A percentile compares a stretch with the other conserved stretches of the same genome.
Conservation (phyloP, 1,140 invertebrate species). For the Drosophila ohnishii region DNA sequence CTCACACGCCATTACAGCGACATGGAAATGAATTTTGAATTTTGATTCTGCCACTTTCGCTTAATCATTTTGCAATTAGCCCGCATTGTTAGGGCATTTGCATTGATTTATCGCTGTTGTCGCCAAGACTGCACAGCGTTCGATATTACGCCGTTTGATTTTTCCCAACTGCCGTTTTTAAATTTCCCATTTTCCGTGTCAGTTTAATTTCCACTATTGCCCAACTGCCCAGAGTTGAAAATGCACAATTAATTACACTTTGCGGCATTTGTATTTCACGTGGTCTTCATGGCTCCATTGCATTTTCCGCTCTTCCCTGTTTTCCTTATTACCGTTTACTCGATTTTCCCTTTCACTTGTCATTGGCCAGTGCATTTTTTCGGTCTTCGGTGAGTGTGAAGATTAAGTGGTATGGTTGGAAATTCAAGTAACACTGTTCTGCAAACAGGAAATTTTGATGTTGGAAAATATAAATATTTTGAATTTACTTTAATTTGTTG, state of each 20-base stretch:
- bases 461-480: neutral
- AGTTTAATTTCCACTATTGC: constrained; percentile 31
- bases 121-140: constrained; percentile 19
- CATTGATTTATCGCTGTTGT: constrained; percentile 41
- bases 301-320: constrained; percentile 2
- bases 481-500: neutral
- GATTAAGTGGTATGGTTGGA: constrained; percentile 55
- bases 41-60: constrained; percentile 59
- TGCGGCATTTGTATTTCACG: constrained; percentile 21
- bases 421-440: constrained; percentile 31
- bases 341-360: constrained; percentile 8
- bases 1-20: constrained; percentile 6
- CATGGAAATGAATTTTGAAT: constrained; percentile 46
- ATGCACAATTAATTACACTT: constrained; percentile 66
- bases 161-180: constrained; percentile 4
- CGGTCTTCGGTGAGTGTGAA: constrained; percentile 33
- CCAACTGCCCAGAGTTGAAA: constrained; percentile 43
- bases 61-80: constrained; percentile 70
- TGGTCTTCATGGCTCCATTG: constrained; percentile 6
- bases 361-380: constrained; percentile 9
- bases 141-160: constrained; percentile 17
- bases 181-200: constrained; percentile 41
- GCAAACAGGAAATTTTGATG: neutral
- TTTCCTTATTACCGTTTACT: constrained; percentile 9
- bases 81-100: constrained; percentile 34